A percentile compares a stretch with the other conserved stretches of the same genome.
Evolutionary conservation across 1,140 invertebrate genomes (phyloP).

Genomic region (Aphelinus atriplicis): DNA sequence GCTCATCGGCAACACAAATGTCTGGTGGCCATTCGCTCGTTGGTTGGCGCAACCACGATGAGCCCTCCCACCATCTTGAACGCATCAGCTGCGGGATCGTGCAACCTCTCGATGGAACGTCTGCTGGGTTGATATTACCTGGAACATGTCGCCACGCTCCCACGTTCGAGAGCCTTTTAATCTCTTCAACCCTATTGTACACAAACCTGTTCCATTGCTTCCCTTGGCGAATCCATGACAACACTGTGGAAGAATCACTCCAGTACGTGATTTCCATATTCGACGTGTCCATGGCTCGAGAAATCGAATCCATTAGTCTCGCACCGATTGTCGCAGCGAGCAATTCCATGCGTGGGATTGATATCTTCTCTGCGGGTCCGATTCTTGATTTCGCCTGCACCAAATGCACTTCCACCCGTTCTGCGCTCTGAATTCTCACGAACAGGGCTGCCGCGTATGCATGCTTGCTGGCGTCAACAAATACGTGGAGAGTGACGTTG

Average conservation of each 20-base stretch:
- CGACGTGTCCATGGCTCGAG: too few species aligned
- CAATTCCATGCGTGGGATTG: conserved; percentile 54
- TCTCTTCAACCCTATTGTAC: conserved; percentile 23
- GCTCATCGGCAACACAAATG: too few species aligned
- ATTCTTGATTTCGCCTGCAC: conserved; percentile 52
- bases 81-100: conserved; percentile 6
- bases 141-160: not conserved
- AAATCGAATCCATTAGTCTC: conserved; percentile 39
- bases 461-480: conserved; percentile 20
- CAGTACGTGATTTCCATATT: too few species aligned
- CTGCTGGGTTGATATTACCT: conserved; percentile 49
- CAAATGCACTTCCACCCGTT: not conserved
- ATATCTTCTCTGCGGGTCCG: conserved; percentile 46
- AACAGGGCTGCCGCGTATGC: conserved; percentile 20
- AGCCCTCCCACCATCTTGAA: conserved; percentile 40
- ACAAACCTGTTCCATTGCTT: conserved; percentile 39
- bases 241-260: too few species aligned
- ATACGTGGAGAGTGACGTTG: conserved; percentile 17
- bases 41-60: conserved; percentile 25
- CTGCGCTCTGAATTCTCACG: not conserved
- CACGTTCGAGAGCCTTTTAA: not conserved
- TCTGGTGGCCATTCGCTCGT: too few species aligned
- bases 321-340: conserved; percentile 51
- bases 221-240: not conserved
- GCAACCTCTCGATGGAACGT: conserved; percentile 47